phyloP scores from a whole-genome alignment of 2,888 invertebrate species.

The Trachelus tabidus region DNA sequence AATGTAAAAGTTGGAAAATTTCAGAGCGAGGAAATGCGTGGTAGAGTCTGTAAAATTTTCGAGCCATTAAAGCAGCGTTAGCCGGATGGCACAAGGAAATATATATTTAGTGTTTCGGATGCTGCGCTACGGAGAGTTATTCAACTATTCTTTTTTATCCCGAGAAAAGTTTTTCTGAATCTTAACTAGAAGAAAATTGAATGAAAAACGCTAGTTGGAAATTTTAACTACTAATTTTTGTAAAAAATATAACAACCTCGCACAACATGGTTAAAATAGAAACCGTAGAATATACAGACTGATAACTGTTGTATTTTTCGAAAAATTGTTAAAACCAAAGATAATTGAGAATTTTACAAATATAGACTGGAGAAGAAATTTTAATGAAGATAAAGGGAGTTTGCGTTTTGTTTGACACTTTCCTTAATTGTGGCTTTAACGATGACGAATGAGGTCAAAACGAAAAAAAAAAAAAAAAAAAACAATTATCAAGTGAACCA shows the following conservation, averaged over 20 bases:
- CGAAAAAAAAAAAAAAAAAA: background rate
- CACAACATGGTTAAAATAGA: too few relatives aligned
- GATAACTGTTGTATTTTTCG: too few relatives aligned
- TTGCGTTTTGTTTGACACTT: background rate
- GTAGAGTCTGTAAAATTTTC: conserved; percentile 32
- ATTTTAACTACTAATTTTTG: too few relatives aligned
- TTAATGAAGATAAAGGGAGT: background rate
- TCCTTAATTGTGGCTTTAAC: background rate
- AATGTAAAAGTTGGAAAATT: conserved; percentile 29
- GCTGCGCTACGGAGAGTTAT: background rate
- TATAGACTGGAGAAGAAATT: background rate
- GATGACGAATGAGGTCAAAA: background rate
- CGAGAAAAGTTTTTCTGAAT: background rate
- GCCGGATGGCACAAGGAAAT: background rate
- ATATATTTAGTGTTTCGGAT: conserved; percentile 13
- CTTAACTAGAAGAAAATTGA: background rate
- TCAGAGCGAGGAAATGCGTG: conserved; percentile 9
- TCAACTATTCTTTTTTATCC: background rate
- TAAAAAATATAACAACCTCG: too few relatives aligned
- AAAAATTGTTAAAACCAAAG: too few relatives aligned
- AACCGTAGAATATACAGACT: too few relatives aligned
- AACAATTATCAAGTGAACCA: background rate
- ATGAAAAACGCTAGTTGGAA: background rate
- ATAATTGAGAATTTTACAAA: background rate
- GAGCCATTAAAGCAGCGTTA: conserved; percentile 32